phyloP scores from a whole-genome alignment of 53 echinoderm and acorn worm genomes.

The Henricia sp. region DNA sequence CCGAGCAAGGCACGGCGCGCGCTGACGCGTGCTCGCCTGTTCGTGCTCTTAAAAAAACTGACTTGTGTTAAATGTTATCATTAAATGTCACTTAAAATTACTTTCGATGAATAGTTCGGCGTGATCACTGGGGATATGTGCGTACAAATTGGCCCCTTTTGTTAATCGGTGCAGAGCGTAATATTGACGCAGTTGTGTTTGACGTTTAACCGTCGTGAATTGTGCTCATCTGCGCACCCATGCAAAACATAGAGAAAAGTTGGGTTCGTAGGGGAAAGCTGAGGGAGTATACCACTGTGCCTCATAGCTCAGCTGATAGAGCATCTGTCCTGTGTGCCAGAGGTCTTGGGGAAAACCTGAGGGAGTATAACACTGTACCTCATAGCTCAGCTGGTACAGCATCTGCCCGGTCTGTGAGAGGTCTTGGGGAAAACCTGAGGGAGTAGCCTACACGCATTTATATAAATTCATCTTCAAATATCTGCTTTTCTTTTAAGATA shows the following conservation, averaged over 20 bases:
- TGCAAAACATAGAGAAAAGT: neutral
- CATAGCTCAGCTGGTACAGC: no score
- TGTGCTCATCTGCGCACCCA: neutral
- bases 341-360: no score
- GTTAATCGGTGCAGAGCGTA: neutral
- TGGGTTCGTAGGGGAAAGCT: neutral
- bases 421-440: no score
- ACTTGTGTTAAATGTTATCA: neutral
- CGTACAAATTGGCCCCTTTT: neutral
- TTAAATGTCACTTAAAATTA: neutral
- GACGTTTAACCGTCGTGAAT: neutral
- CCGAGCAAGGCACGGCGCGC: constrained; percentile 26
- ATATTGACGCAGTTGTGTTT: neutral
- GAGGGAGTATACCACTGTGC: no score
- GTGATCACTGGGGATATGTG: neutral
- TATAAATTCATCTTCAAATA: no score
- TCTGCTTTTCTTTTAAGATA: no score
- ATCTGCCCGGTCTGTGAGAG: no score
- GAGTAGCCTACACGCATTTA: no score
- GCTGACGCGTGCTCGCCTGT: constrained; percentile 12
- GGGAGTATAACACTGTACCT: no score
- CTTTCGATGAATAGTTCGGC: neutral
- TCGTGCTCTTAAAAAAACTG: neutral
- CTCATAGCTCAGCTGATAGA: no score
- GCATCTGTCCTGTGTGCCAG: no score